A percentile compares a stretch with the other conserved stretches of the same genome.
phyloP scores from a whole-genome alignment of 2,888 invertebrate species.

The Nipponacmea schrenckii region DNA sequence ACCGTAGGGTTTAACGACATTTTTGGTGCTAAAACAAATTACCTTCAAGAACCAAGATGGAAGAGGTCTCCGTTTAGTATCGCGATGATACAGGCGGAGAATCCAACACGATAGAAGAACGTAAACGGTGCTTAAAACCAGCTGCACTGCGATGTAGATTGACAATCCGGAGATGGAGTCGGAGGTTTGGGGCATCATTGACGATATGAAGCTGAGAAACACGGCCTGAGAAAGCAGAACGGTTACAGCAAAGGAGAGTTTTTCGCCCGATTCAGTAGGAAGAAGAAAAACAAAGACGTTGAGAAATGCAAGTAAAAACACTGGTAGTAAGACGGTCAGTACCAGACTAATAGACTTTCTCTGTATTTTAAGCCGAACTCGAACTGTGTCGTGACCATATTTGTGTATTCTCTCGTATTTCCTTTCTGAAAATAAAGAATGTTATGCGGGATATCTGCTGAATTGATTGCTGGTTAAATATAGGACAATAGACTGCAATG shows the following conservation, averaged over 20 bases:
- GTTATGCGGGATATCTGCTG: too few species aligned
- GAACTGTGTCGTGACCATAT: not conserved
- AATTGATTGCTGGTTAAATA: too few species aligned
- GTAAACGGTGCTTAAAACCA: not conserved
- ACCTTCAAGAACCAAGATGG: not conserved
- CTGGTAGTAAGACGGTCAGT: not conserved
- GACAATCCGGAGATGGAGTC: not conserved
- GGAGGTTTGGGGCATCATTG: not conserved
- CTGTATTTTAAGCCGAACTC: not conserved
- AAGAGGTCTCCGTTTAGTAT: not conserved
- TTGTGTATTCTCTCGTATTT: not conserved
- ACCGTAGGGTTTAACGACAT: not conserved
- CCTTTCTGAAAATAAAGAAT: conserved; percentile 1
- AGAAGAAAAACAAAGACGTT: not conserved
- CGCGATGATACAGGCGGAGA: not conserved
- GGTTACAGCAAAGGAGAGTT: not conserved
- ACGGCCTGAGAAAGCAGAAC: not conserved
- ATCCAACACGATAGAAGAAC: not conserved
- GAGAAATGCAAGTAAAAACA: not conserved
- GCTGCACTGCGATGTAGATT: not conserved
- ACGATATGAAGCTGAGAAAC: not conserved
- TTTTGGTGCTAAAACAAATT: not conserved
- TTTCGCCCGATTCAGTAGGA: not conserved
- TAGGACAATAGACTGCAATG: too few species aligned
- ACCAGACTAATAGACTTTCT: not conserved